Conservation (phyloP, 2,797 vertebrate species). For the Scomberomorus guttatus region DNA sequence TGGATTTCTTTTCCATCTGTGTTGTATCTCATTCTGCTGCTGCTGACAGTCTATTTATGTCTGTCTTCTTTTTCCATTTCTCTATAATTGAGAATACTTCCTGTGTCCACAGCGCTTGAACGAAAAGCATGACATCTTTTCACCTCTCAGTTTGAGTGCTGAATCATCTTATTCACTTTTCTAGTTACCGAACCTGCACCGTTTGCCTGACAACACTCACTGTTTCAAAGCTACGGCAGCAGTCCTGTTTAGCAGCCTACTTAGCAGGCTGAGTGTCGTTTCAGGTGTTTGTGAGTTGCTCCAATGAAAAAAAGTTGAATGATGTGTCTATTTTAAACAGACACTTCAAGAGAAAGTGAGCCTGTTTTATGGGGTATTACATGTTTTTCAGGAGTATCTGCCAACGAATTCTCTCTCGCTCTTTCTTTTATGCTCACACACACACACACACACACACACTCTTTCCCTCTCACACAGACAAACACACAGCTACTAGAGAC, state of each 20-base stretch:
- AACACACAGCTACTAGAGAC: not conserved
- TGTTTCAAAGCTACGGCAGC: conserved; percentile 6
- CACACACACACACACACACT: not conserved
- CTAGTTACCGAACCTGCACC: conserved; percentile 17
- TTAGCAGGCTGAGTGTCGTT: conserved; percentile 14
- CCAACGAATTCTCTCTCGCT: not conserved
- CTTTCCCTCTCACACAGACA: not conserved
- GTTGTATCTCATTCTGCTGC: conserved; percentile 9
- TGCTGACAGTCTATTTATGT: conserved; percentile 35
- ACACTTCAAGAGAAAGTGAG: conserved; percentile 7
- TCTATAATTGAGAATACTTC: conserved; percentile 25
- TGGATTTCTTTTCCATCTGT: conserved; percentile 22
- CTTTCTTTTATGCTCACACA: not conserved
- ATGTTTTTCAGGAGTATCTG: not conserved
- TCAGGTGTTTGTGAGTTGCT: conserved; percentile 16
- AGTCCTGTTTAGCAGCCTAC: conserved; percentile 16
- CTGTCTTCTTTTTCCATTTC: conserved; percentile 7
- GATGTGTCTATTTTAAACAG: conserved; percentile 21
- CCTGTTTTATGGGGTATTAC: conserved; percentile 5
- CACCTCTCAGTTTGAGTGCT: conserved; percentile 19
- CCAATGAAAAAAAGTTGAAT: not conserved
- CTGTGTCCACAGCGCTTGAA: conserved; percentile 21
- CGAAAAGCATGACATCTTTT: conserved; percentile 33
- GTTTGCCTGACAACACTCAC: conserved; percentile 10
- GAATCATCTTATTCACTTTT: conserved; percentile 40